These are phyloP conservation scores for Stichopus horrens DNA, from an alignment of 53 echinoderm and acorn worm species.

Conservation along the genomic window DNA sequence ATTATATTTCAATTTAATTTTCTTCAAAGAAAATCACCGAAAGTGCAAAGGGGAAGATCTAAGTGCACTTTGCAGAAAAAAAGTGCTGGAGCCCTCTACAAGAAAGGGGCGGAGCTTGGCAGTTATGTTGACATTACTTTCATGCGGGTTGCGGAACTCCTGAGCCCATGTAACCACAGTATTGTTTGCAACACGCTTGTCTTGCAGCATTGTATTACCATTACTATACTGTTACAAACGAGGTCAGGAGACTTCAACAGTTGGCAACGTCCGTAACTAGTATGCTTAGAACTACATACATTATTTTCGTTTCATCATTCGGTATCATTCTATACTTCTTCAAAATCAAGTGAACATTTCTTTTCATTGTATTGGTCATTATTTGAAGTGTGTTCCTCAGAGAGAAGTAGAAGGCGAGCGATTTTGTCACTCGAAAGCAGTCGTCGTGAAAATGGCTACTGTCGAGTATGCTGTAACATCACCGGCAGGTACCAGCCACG, in stretches of 20 bases:
- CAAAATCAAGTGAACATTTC: neutral
- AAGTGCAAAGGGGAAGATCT: no score
- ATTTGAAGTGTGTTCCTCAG: neutral
- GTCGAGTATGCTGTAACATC: constrained; percentile 80
- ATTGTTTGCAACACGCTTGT: no score
- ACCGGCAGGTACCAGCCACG: constrained; percentile 60
- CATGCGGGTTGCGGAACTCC: neutral
- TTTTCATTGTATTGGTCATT: neutral
- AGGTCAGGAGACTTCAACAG: neutral
- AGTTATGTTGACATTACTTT: neutral
- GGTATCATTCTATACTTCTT: neutral
- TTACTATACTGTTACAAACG: neutral
- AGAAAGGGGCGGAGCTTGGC: constrained; percentile 1
- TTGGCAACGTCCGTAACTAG: neutral
- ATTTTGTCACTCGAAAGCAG: neutral
- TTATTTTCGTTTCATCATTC: neutral
- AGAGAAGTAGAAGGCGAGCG: neutral
- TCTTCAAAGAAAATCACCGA: no score
- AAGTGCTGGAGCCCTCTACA: neutral
- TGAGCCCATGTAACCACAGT: no score
- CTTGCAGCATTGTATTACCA: no score
- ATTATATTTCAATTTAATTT: no score
- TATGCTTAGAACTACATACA: neutral
- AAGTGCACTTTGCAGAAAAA: neutral
- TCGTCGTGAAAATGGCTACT: constrained; percentile 83